These are phyloP conservation scores for Fistularia commersonii DNA, from an alignment of 2,797 vertebrate genomes.

Conservation along the genomic window DNA sequence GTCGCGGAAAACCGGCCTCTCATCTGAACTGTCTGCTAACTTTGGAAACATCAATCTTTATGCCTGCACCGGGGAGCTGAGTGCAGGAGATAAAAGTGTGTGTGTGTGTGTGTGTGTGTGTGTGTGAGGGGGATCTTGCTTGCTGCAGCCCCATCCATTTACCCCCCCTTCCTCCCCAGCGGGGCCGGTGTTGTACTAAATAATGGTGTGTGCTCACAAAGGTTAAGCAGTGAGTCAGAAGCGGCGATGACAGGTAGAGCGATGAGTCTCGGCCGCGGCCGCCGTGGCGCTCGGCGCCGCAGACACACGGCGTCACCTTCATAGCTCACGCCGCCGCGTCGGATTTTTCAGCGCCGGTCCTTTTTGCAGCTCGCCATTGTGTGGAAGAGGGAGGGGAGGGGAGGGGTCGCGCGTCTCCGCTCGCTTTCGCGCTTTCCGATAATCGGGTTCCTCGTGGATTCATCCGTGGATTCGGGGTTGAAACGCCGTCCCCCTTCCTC, in stretches of 20 bases:
- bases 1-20: no score
- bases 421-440: no score
- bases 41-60: not conserved
- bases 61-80: not conserved
- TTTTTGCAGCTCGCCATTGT: no score
- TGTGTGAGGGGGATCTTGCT: not conserved
- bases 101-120: constrained; percentile 6
- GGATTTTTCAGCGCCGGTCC: constrained; percentile 25
- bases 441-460: no score
- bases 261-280: constrained; percentile 48
- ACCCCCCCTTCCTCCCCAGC: constrained; percentile 30
- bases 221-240: constrained; percentile 71
- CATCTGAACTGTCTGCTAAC: no score
- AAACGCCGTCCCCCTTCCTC: no score
- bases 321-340: constrained; percentile 6
- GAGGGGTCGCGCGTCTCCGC: no score
- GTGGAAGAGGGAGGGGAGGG: no score
- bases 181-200: constrained; percentile 54
- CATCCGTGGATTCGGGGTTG: no score
- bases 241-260: constrained; percentile 61
- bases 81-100: constrained; percentile 6
- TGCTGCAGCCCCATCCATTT: constrained; percentile 43
- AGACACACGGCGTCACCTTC: not conserved
- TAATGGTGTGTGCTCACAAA: constrained; percentile 53
- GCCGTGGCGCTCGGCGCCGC: constrained; percentile 33